phyloP scores from a whole-genome alignment of 2,888 invertebrate genomes.

The Altica lythri region DNA sequence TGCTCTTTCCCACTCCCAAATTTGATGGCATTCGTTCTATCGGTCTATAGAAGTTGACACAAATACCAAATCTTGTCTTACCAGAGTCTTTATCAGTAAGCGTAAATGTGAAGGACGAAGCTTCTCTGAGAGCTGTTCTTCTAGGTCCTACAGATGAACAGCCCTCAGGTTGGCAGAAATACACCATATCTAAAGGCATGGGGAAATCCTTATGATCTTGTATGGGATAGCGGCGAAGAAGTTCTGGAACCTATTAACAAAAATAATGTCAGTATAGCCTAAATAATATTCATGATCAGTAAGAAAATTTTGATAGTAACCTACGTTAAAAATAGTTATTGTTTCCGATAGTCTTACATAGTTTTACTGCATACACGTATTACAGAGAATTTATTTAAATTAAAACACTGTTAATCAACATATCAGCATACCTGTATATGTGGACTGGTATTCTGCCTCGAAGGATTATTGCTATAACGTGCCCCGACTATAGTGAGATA shows the following conservation, averaged over 20 bases:
- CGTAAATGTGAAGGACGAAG: conserved; percentile 96
- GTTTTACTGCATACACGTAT: too few relatives aligned
- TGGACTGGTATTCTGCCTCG: conserved; percentile 70
- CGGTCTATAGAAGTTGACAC: conserved; percentile 97
- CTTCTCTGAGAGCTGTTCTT: conserved; percentile 82
- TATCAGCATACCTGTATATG: conserved; percentile 81
- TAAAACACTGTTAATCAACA: too few relatives aligned
- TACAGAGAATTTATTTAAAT: not conserved
- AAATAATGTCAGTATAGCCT: too few relatives aligned
- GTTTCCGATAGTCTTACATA: too few relatives aligned
- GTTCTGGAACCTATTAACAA: conserved; percentile 79
- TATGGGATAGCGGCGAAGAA: conserved; percentile 92
- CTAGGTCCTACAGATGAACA: conserved; percentile 91
- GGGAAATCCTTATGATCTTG: conserved; percentile 97
- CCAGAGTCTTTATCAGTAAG: conserved; percentile 98
- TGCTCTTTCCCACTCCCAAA: conserved; percentile 51
- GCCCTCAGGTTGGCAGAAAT: conserved; percentile 99
- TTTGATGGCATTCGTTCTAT: conserved; percentile 67
- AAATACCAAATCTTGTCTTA: conserved; percentile 92
- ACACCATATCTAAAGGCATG: conserved; percentile 96
- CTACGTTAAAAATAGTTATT: too few relatives aligned
- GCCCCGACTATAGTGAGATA: conserved; percentile 97
- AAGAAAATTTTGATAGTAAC: too few relatives aligned
- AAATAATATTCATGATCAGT: too few relatives aligned
- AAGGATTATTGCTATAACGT: conserved; percentile 68